Evolutionary conservation across 2,113 vertebrate species (phyloP), one percentile per base, ranked within the genome.

Genomic region (Poeciliopsis occidentalis): DNA sequence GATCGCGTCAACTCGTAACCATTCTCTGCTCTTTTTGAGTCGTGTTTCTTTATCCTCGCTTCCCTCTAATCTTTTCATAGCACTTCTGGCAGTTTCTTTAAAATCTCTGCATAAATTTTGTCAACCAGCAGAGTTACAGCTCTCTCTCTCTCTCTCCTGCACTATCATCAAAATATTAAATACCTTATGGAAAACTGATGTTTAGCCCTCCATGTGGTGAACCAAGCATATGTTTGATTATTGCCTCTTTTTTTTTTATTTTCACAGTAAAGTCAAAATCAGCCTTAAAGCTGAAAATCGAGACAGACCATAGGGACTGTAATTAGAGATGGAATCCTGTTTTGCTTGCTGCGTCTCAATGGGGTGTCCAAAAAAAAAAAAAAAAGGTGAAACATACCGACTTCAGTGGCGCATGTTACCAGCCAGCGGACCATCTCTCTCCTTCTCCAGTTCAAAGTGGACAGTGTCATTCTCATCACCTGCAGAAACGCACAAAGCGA

Each of bases 391-490:
- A 79, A 97, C 98, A 82, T 92, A 99, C 98, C 98, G 47, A 99
- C 97, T 98, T 99, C 98, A 0, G 98, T 99, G 72, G 98, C 98
- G 0, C 97, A 99, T 0, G 98, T 99, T 83, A 99, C 98, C 87
- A 99, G 92, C 98, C 98, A 99, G 88, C 98, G 96, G 79, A 99
- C 98, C 98, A 99, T 99, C 92, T 99, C 98, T 74, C 97, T 95
- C 76, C 98, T 95, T 74, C 98, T 95, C 98, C 98, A 99, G 92
- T 99, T 99, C 81, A 99, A 95, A 3, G 98, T 99, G 84, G 97
- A 98, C 83, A 99, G 93, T 4, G 98, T 99, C 98, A 99, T 99
- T 78, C 98, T 95, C 98, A 99, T 99, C 84, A 99, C 98, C 98
- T 99, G 90, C 24, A 80, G 41, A 7, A 1, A 87, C 0, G 82